These are phyloP conservation scores for Alligator mississippiensis DNA, from an alignment of 2,113 vertebrate genomes.

Conservation along the genomic window DNA sequence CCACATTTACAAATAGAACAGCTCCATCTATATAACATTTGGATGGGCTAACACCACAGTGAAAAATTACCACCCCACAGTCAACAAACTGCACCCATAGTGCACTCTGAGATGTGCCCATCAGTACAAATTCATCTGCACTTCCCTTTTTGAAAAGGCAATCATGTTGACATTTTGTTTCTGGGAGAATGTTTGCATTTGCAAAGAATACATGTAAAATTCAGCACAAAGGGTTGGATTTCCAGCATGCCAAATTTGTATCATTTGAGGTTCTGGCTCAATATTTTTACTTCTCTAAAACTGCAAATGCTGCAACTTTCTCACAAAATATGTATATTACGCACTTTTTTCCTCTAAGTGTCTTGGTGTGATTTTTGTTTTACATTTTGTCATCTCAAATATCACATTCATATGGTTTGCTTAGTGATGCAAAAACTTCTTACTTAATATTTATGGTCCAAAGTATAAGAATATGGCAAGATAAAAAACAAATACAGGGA, in stretches of 20 bases:
- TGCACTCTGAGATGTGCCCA: slow-evolving; percentile 41
- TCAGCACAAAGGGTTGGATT: not conserved
- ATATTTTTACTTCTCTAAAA: slow-evolving; percentile 28
- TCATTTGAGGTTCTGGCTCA: not conserved
- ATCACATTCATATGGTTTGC: not conserved
- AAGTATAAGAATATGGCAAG: not conserved
- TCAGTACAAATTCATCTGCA: slow-evolving; percentile 41
- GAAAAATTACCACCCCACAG: slow-evolving; percentile 4
- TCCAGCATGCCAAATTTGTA: not conserved
- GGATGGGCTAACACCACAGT: slow-evolving; percentile 14
- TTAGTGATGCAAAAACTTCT: not conserved
- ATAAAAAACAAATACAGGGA: not conserved
- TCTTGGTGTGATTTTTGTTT: not conserved
- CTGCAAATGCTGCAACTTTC: not conserved
- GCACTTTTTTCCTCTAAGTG: not conserved
- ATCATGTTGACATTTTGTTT: not conserved
- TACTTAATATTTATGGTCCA: not conserved
- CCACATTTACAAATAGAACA: slow-evolving; percentile 38
- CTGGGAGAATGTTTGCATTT: slow-evolving; percentile 8
- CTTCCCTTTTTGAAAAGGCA: slow-evolving; percentile 11
- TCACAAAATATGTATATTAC: not conserved
- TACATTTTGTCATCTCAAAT: not conserved
- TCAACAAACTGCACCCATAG: not conserved
- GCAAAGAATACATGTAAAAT: not conserved
- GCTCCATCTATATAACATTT: slow-evolving; percentile 22